A percentile compares a stretch with the other conserved stretches of the same genome.
Evolutionary conservation across 2,797 vertebrate genomes (phyloP).

Genomic region (Danio aesculapii): DNA sequence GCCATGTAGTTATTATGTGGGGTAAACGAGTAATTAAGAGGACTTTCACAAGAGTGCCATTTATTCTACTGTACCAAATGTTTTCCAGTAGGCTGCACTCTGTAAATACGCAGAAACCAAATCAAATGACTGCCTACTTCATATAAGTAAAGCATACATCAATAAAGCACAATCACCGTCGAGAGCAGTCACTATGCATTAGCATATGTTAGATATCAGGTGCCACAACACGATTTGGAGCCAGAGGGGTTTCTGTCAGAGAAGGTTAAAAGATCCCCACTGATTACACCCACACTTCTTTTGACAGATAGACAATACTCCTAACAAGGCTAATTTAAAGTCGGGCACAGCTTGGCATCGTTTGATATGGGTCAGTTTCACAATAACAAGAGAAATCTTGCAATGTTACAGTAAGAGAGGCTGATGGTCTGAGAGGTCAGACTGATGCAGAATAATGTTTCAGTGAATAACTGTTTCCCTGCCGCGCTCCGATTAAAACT

Average conservation of each 20-base stretch:
- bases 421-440: slow-evolving; percentile 33
- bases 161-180: slow-evolving; percentile 48
- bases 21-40: slow-evolving; percentile 58
- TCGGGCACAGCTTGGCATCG: slow-evolving; percentile 17
- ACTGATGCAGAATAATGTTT: slow-evolving; percentile 11
- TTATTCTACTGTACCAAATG: slow-evolving; percentile 62
- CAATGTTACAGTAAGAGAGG: slow-evolving; percentile 55
- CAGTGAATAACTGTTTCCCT: slow-evolving; percentile 22
- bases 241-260: slow-evolving; percentile 56
- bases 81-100: slow-evolving; percentile 59
- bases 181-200: slow-evolving; percentile 57
- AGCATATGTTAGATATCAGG: slow-evolving; percentile 65
- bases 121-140: slow-evolving; percentile 23
- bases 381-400: slow-evolving; percentile 74
- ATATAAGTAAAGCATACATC: slow-evolving; percentile 27
- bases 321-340: slow-evolving; percentile 40
- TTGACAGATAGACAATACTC: slow-evolving; percentile 26
- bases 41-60: slow-evolving; percentile 69
- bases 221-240: slow-evolving; percentile 58
- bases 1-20: slow-evolving; percentile 73
- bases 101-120: slow-evolving; percentile 15
- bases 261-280: slow-evolving; percentile 48
- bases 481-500: slow-evolving; percentile 22
- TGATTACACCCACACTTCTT: slow-evolving; percentile 42
- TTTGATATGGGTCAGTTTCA: slow-evolving; percentile 58